Percentiles rank a stretch among this genome's conserved stretches.
phyloP scores from a whole-genome alignment of 37 sponge, comb jelly and placozoan species.

The Mnemiopsis leidyi region DNA sequence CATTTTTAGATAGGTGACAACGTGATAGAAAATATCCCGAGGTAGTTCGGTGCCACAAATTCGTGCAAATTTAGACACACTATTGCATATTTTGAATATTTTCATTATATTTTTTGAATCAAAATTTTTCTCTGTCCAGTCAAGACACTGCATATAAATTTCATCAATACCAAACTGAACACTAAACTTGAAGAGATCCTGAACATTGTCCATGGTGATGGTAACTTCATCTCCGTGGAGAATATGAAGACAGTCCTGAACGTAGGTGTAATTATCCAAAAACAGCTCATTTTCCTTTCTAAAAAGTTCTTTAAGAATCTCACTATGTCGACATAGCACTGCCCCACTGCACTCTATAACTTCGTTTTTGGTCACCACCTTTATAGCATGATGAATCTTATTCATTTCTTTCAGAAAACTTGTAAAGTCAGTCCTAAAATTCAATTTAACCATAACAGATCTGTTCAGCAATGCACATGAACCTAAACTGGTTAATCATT shows the following conservation, averaged over 20 bases:
- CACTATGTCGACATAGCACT: neutral
- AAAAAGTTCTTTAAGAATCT: neutral
- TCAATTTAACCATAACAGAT: neutral
- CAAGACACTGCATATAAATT: neutral
- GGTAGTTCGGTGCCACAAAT: neutral
- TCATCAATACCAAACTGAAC: neutral
- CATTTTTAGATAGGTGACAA: neutral
- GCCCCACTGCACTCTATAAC: slow-evolving; percentile 17
- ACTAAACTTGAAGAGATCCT: neutral
- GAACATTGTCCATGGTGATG: neutral
- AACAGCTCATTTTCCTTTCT: neutral
- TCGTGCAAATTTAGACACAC: neutral
- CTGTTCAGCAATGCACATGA: too few species aligned
- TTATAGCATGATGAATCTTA: neutral
- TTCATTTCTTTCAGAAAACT: neutral
- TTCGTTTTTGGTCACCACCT: neutral
- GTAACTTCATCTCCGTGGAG: neutral
- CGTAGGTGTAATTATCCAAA: neutral
- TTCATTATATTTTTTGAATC: neutral
- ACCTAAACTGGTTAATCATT: neutral
- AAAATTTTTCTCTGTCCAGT: neutral
- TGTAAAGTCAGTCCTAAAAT: neutral
- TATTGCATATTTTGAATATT: neutral
- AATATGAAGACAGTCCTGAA: neutral
- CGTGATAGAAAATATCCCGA: neutral